Base-by-base conservation (phyloP, 1,140 invertebrate species). In the Papilio helenus region DNA sequence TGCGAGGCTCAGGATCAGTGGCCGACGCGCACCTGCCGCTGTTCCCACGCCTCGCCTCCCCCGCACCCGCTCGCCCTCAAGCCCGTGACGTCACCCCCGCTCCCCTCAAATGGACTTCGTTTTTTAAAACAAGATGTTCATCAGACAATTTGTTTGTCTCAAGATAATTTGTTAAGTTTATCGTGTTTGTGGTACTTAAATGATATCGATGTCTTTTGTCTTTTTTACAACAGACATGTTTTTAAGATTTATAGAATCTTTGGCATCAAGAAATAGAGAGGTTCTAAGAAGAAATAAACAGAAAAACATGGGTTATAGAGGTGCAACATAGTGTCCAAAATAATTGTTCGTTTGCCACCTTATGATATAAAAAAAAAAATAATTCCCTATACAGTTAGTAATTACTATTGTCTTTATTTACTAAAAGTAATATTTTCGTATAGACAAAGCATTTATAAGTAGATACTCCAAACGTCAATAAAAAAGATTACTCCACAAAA, bases 21-120 rank as follows among this genome's bases (percentile, higher is more conserved):
- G 90, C 91, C 93, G 89, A 89, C 91, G 88, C 91, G 92, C 93
- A 94, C 93, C 93, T 94, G 93, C 93, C 92, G 91, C 90, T 82
- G 90, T 94, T 94, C 93, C 92, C 93, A 94, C 93, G 93, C 86
- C 88, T 85, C 88, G 74, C 87, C 86, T 39, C 83, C 84, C 85
- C 86, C 80, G 51, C 79, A 79, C 91, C 86, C 88, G 84, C 80
- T 58, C 78, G 80, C 79, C 81, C 81, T 85, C 85, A 83, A 49
- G 84, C 80, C 86, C 80, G 82, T 92, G 89, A 92, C 92, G 92
- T 93, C 90, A 88, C 85, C 84, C 84, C 87, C 90, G 87, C 88
- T 87, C 86, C 86, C 61, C 61, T 34, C 61, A 68, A 5, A 78
- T 79, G 79, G 23, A 87, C 85, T 83, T 88, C 82, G 87, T 88